phyloP scores from a whole-genome alignment of 2,113 vertebrate genomes.

The Caloenas nicobarica region DNA sequence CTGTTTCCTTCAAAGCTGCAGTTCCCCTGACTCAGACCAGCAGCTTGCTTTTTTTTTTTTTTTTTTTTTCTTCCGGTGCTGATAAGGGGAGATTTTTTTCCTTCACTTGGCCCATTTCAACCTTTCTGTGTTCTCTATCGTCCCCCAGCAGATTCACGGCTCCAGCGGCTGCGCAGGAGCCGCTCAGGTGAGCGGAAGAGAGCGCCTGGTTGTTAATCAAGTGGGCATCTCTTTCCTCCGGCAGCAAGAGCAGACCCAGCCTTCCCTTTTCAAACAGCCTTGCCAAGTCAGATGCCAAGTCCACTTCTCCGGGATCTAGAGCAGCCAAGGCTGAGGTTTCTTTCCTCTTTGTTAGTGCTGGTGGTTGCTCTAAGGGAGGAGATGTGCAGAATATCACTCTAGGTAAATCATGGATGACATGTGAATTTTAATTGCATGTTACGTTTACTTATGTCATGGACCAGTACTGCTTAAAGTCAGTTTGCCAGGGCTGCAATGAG shows the following conservation, averaged over 20 bases:
- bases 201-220: neutral
- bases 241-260: conserved; percentile 1
- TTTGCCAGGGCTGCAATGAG: neutral
- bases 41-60: neutral
- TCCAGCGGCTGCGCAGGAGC: neutral
- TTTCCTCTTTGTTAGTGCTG: neutral
- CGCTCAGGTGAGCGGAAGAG: neutral
- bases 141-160: conserved; percentile 6
- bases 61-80: neutral
- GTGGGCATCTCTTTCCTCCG: neutral
- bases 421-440: neutral
- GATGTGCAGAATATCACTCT: neutral
- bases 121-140: neutral
- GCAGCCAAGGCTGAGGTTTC: neutral
- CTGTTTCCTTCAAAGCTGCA: neutral
- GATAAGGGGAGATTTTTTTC: neutral
- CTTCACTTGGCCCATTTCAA: neutral
- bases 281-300: neutral
- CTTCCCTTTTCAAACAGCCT: neutral
- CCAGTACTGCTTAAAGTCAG: neutral
- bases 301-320: neutral
- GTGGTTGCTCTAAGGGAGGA: neutral
- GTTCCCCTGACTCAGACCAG: neutral
- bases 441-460: neutral
- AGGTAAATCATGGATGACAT: neutral